Conservation (phyloP, 2,888 invertebrate species). For the Ornithoptera alexandrae region DNA sequence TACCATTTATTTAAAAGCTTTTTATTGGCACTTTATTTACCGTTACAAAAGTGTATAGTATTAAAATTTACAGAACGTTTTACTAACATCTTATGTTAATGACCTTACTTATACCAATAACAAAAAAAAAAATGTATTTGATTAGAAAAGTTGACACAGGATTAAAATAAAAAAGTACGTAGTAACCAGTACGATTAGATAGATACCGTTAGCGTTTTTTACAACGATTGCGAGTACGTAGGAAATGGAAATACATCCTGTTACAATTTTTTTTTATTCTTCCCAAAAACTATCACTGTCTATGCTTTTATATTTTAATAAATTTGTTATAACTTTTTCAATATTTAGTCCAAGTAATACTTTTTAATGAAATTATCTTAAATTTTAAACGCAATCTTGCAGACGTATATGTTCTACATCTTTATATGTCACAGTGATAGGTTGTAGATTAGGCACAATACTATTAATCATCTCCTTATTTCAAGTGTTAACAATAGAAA, state of each 20-base stretch:
- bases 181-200: conserved; percentile 15
- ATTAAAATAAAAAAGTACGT: conserved; percentile 14
- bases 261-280: neutral
- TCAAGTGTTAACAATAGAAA: neutral
- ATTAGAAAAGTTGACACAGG: conserved; percentile 15
- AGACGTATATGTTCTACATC: no score
- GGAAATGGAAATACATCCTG: neutral
- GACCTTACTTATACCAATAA: conserved; percentile 6
- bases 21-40: neutral
- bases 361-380: no score
- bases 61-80: neutral
- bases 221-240: conserved; percentile 2
- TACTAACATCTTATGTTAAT: conserved; percentile 7
- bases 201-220: conserved; percentile 25
- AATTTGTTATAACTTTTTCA: no score
- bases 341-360: no score
- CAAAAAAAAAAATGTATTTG: conserved; percentile 12
- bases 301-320: no score
- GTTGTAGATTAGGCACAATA: no score
- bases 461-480: neutral
- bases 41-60: neutral
- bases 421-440: no score
- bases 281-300: no score
- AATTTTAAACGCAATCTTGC: no score
- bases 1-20: neutral